A percentile compares a stretch with the other conserved stretches of the same genome.
These are phyloP conservation scores for Rhorus exstirpatorius DNA, from an alignment of 2,888 invertebrate species.

Conservation along the genomic window DNA sequence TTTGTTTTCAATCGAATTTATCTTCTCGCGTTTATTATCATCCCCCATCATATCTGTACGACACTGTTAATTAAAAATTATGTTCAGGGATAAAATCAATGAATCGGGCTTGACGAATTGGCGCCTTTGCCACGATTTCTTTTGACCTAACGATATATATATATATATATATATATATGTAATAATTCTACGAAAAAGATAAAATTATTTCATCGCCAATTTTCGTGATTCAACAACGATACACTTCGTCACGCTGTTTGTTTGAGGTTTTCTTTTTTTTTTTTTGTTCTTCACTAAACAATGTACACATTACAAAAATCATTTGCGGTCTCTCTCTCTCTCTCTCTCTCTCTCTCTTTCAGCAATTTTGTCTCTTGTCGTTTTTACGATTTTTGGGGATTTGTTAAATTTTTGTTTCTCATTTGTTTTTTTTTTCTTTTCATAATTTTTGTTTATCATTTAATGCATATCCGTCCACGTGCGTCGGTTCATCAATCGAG, in stretches of 20 bases:
- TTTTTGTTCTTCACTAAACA: conserved; percentile 48
- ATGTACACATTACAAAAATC: conserved; percentile 63
- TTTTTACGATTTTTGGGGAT: too few species aligned
- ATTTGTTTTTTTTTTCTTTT: neutral
- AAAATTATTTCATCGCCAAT: conserved; percentile 63
- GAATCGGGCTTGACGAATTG: conserved; percentile 74
- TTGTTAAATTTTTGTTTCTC: conserved; percentile 17
- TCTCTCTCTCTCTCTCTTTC: conserved; percentile 2
- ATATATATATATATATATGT: conserved; percentile 11
- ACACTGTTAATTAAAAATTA: conserved; percentile 72
- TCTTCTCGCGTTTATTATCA: conserved; percentile 62
- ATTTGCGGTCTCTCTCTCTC: too few species aligned
- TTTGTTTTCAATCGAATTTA: conserved; percentile 52
- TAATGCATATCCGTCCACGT: neutral
- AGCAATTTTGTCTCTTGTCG: conserved; percentile 6
- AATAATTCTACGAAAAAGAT: conserved; percentile 62
- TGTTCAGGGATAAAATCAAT: conserved; percentile 80
- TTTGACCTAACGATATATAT: conserved; percentile 60
- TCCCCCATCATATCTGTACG: conserved; percentile 76
- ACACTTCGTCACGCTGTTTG: conserved; percentile 56
- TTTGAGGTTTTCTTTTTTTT: neutral
- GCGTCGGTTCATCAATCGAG: conserved; percentile 11
- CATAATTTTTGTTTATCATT: conserved; percentile 9
- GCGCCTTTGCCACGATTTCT: conserved; percentile 40
- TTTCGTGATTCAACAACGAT: conserved; percentile 61